Base-by-base conservation (phyloP, 2,888 invertebrate species). In the Amphipyra berbera region DNA sequence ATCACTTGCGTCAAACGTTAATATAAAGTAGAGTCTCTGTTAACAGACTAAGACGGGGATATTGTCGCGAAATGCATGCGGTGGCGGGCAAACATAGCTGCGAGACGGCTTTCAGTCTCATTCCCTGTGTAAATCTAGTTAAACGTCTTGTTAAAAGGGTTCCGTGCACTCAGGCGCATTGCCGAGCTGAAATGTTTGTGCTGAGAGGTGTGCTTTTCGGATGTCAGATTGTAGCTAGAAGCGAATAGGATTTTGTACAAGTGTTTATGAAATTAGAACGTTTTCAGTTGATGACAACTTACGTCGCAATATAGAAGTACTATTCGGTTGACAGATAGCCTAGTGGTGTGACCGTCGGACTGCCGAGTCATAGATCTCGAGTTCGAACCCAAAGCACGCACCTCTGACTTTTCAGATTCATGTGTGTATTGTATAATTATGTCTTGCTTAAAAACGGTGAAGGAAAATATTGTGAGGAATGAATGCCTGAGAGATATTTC, bases 111-210 rank as follows among this genome's bases (percentile, higher is more conserved):
- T 67, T 69, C 56, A 75, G 70, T 60, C 77, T 77, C 67, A 70
- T 77, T 79, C 70, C 58, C 45, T 70, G 70, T 68, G 82, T 67
- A 77, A 81, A 81, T 67, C 56, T 67, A 78, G 79, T 81, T 76
- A 73, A 73, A 66, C 76, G 65, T 78, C 76, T 73, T 63, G 69
- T 64, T 66, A 70, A 77, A 78, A 78, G 78, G 78, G 67, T 79
- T 64, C 60, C 49, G 60, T 73, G 70, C 74, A 79, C 78, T 79
- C 58, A 71, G 40, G 59, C 27, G 35, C 44, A 58, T 48, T 49
- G 52, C 62, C 45, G 48, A 57, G 27, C 27, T 66, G 49, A 67
- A 64, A 61, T 63, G 77, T 73, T 76, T 73, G 66, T 42, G 2
- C 40, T 44, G 21, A 15, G 46, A 44, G 40, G 74, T 44, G 10